A percentile compares a stretch with the other conserved stretches of the same genome.
phyloP scores from a whole-genome alignment of 2,797 vertebrate species.

The Sebastes matsubarae region DNA sequence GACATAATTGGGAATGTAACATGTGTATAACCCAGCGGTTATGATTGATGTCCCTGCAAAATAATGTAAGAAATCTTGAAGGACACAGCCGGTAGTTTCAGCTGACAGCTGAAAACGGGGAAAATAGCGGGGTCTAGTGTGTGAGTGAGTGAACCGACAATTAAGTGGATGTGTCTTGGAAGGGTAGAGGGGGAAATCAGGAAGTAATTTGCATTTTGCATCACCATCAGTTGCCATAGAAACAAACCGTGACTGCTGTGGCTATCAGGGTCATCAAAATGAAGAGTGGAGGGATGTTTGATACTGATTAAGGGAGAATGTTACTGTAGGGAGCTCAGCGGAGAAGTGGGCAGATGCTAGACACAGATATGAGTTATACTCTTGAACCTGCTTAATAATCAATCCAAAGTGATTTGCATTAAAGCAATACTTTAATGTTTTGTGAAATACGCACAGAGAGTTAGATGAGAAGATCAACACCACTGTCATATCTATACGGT shows the following conservation, averaged over 20 bases:
- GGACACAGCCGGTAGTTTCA: constrained; percentile 49
- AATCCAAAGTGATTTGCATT: not conserved
- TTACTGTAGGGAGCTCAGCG: not conserved
- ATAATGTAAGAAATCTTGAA: constrained; percentile 26
- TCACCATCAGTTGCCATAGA: constrained; percentile 35
- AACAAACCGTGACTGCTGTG: constrained; percentile 12
- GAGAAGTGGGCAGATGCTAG: not conserved
- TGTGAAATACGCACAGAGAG: no score
- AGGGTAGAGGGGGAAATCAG: constrained; percentile 12
- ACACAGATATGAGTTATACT: not conserved
- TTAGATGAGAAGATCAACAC: not conserved
- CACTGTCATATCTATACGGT: not conserved
- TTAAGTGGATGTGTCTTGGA: constrained; percentile 29
- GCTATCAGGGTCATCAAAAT: constrained; percentile 7
- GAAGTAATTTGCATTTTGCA: constrained; percentile 33
- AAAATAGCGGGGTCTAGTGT: constrained; percentile 42
- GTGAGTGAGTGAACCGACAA: constrained; percentile 41
- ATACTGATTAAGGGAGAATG: not conserved
- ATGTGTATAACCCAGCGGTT: not conserved
- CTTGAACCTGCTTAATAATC: not conserved
- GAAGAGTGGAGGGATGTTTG: not conserved
- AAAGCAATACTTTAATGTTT: not conserved
- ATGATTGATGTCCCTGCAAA: constrained; percentile 36
- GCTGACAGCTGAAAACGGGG: constrained; percentile 42
- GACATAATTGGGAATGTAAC: constrained; percentile 17